phyloP scores from a whole-genome alignment of 2,113 vertebrate genomes.

The Himantopus leucocephalus region DNA sequence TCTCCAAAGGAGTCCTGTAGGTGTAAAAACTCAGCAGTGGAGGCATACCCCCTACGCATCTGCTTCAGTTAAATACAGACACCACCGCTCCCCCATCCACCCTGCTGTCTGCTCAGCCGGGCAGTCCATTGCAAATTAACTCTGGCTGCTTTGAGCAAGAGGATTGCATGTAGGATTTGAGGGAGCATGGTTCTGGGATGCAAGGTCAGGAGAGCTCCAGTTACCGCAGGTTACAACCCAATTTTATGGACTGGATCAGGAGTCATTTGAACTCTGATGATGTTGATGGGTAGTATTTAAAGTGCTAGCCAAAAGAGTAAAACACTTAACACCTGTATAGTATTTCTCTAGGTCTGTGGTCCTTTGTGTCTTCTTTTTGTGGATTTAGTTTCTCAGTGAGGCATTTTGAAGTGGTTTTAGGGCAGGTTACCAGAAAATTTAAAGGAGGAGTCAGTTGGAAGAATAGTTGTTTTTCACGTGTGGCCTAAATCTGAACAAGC shows the following conservation, averaged over 20 bases:
- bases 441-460: not conserved
- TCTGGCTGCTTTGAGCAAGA: not conserved
- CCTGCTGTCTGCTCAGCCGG: not conserved
- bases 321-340: not conserved
- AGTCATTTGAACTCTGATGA: not conserved
- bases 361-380: not conserved
- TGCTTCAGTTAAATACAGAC: too few relatives aligned
- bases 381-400: not conserved
- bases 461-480: not conserved
- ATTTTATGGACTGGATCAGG: not conserved
- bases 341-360: not conserved
- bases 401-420: not conserved
- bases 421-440: not conserved
- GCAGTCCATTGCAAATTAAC: not conserved
- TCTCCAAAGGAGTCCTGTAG: not conserved
- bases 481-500: not conserved
- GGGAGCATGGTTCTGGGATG: not conserved
- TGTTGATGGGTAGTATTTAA: not conserved
- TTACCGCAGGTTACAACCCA: not conserved
- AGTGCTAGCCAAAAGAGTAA: not conserved
- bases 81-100: too few relatives aligned
- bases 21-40: too few relatives aligned
- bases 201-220: not conserved
- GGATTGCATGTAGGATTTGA: not conserved
- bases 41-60: too few relatives aligned